A percentile compares a stretch with the other conserved stretches of the same genome.
Evolutionary conservation across 1,140 invertebrate species (phyloP).

Genomic region (Steinernema feltiae): DNA sequence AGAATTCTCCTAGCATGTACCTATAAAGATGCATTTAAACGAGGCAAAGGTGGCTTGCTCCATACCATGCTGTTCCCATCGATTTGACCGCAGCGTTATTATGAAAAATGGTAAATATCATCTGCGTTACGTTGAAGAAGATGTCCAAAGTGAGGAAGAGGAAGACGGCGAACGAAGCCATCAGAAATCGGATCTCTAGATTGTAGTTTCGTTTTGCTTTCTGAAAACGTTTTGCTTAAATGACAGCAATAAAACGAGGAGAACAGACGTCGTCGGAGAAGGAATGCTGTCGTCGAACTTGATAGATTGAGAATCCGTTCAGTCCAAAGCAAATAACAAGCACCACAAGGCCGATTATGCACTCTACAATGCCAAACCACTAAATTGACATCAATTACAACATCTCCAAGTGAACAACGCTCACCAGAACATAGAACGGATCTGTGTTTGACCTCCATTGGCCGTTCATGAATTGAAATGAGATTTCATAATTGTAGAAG

Average conservation of each 20-base stretch:
- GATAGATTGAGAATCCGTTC: background rate
- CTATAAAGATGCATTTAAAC: background rate
- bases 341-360: background rate
- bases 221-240: background rate
- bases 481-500: background rate
- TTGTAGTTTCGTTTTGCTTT: background rate
- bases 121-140: background rate
- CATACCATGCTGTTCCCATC: background rate
- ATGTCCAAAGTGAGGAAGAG: background rate
- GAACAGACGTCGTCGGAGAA: background rate
- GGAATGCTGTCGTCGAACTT: background rate
- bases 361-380: background rate
- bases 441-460: background rate
- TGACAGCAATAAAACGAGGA: background rate
- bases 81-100: background rate
- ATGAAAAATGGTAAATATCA: background rate
- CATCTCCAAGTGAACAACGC: background rate
- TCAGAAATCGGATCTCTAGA: slow-evolving; percentile 1
- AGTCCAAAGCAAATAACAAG: background rate
- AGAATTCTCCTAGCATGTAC: background rate
- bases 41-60: background rate
- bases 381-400: background rate
- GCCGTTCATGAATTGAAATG: background rate
- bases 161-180: background rate
- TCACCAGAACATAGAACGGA: background rate